These are phyloP conservation scores for Elaphurus davidianus DNA, from an alignment of 2,113 vertebrate genomes.

Conservation along the genomic window DNA sequence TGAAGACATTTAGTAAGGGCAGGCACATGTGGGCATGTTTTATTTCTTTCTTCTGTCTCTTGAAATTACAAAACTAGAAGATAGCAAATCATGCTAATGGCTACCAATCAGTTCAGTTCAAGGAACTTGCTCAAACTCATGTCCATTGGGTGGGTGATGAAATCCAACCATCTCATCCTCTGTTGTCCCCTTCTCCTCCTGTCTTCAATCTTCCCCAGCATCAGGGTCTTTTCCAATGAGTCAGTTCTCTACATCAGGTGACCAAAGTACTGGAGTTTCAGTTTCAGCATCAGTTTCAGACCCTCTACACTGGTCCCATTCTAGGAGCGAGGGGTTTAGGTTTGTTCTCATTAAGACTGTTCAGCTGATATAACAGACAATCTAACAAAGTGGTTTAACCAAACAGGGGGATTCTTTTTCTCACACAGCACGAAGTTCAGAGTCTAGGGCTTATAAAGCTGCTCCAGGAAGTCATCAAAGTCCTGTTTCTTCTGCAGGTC, in stretches of 20 bases:
- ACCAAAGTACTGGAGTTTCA: too few relatives aligned
- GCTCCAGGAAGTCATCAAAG: not conserved
- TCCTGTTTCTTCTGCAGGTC: not conserved
- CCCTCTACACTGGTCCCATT: not conserved
- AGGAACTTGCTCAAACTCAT: too few relatives aligned
- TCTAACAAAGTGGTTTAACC: not conserved
- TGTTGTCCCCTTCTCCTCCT: too few relatives aligned
- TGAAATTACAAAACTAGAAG: not conserved
- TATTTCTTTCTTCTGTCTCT: not conserved
- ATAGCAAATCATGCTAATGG: not conserved
- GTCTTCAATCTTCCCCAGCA: too few relatives aligned
- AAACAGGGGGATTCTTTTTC: not conserved
- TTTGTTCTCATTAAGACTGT: not conserved
- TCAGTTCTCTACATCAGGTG: too few relatives aligned
- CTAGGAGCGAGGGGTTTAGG: not conserved
- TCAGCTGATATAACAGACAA: not conserved
- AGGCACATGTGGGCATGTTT: not conserved
- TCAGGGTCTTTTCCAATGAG: too few relatives aligned
- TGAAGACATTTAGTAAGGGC: not conserved
- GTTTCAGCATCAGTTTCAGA: too few relatives aligned
- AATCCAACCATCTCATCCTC: too few relatives aligned
- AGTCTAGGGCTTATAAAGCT: not conserved
- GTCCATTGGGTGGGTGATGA: too few relatives aligned
- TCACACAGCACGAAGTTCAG: not conserved
- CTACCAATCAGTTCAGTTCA: not conserved